Evolutionary conservation across 2,113 vertebrate genomes (phyloP).

Genomic region (Phodopus roborovskii): DNA sequence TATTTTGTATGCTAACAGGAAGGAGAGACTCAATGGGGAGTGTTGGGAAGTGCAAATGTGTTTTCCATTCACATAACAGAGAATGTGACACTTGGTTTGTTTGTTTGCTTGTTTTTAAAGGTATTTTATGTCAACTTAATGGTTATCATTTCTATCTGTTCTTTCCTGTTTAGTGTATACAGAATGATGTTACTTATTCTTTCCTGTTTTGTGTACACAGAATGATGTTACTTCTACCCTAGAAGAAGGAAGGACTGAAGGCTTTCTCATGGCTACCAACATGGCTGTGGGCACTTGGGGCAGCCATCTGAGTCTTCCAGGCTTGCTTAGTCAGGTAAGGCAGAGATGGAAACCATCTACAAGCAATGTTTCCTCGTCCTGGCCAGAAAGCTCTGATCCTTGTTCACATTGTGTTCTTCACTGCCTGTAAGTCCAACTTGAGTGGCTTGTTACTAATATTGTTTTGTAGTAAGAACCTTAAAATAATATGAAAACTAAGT

Average conservation of each 20-base stretch:
- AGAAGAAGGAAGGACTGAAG: not conserved
- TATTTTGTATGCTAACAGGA: conserved; percentile 21
- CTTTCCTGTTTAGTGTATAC: not conserved
- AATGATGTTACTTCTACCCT: not conserved
- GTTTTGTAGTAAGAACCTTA: not conserved
- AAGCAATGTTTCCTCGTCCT: not conserved
- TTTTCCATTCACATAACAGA: not conserved
- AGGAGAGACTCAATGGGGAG: not conserved
- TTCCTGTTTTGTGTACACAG: not conserved
- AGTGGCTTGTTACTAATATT: not conserved
- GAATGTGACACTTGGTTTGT: conserved; percentile 3
- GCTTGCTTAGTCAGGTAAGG: too few species aligned
- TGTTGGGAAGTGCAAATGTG: not conserved
- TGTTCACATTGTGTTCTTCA: not conserved
- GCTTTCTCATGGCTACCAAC: not conserved
- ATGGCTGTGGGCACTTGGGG: not conserved
- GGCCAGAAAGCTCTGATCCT: not conserved
- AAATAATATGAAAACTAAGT: not conserved
- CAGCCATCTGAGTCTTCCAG: not conserved
- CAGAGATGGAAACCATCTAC: not conserved
- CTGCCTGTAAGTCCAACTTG: not conserved
- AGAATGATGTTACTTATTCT: too few species aligned
- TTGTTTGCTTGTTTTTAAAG: conserved; percentile 51
- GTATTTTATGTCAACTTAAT: conserved; percentile 25
- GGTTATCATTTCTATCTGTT: conserved; percentile 14